Conservation (phyloP, 2,797 vertebrate species). For the Diceros bicornis region DNA sequence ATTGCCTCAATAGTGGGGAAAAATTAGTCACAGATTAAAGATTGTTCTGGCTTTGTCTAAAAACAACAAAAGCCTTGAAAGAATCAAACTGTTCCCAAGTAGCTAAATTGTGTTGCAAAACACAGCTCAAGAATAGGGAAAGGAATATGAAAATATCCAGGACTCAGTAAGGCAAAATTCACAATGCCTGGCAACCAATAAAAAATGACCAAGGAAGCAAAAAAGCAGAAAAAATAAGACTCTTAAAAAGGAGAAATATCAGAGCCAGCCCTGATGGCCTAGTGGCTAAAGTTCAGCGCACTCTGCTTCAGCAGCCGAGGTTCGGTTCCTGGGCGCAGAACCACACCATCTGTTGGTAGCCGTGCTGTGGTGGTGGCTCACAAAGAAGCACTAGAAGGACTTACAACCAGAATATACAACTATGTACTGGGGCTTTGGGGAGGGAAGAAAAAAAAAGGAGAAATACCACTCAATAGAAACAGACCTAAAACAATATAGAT, state of each 20-base stretch:
- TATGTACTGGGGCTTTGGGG: no score
- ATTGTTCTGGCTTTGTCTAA: background rate
- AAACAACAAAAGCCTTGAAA: constrained; percentile 26
- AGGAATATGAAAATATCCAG: constrained; percentile 53
- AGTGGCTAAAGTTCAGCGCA: no score
- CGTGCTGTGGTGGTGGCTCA: no score
- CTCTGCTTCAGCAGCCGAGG: no score
- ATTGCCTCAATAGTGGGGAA: background rate
- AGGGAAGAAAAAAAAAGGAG: no score
- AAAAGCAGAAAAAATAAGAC: background rate
- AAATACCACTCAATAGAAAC: constrained; percentile 1
- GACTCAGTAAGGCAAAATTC: constrained; percentile 37
- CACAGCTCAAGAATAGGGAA: constrained; percentile 12
- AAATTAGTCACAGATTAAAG: constrained; percentile 3
- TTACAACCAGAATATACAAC: no score
- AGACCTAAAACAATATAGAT: background rate
- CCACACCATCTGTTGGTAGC: no score
- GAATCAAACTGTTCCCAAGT: background rate
- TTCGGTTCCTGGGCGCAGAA: no score
- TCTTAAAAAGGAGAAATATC: background rate
- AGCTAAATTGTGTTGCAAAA: constrained; percentile 41
- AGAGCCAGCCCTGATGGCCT: background rate
- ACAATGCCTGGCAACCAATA: background rate
- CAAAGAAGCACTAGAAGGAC: no score
- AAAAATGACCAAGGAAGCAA: background rate